Conservation (phyloP, 1,140 invertebrate genomes). For the Centruroides sculpturatus region DNA sequence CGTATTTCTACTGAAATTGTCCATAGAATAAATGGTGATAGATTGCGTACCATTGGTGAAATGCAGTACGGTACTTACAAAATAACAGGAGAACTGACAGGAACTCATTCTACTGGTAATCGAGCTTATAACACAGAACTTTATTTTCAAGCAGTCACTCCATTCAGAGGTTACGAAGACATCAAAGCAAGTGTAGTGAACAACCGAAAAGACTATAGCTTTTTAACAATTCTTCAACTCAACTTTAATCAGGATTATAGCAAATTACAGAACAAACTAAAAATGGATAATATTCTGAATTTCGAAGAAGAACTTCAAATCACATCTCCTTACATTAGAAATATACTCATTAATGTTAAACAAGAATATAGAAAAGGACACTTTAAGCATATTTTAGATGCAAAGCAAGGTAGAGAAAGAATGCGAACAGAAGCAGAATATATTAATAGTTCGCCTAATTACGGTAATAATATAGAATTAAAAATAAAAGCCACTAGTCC, state of each 20-base stretch:
- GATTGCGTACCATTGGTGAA: slow-evolving; percentile 5
- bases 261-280: slow-evolving; percentile 1
- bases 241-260: slow-evolving; percentile 4
- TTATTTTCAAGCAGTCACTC: slow-evolving; percentile 1
- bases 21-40: slow-evolving; percentile 6
- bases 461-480: too few species aligned
- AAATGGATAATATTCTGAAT: neutral
- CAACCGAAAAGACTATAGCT: slow-evolving; percentile 2
- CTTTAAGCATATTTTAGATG: too few species aligned
- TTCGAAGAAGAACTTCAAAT: slow-evolving; percentile 5
- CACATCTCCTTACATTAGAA: neutral
- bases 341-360: too few species aligned
- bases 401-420: too few species aligned
- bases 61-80: neutral
- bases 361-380: too few species aligned
- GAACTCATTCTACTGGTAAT: neutral
- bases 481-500: neutral
- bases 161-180: slow-evolving; percentile 10
- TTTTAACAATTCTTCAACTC: slow-evolving; percentile 3
- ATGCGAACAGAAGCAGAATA: too few species aligned
- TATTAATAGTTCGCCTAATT: too few species aligned
- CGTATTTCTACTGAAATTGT: slow-evolving; percentile 6
- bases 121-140: slow-evolving; percentile 1
- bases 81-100: slow-evolving; percentile 3
- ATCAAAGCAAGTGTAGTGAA: slow-evolving; percentile 4